Base-by-base conservation (phyloP, 2,797 vertebrate genomes). In the Schizopygopsis pylzovi region DNA sequence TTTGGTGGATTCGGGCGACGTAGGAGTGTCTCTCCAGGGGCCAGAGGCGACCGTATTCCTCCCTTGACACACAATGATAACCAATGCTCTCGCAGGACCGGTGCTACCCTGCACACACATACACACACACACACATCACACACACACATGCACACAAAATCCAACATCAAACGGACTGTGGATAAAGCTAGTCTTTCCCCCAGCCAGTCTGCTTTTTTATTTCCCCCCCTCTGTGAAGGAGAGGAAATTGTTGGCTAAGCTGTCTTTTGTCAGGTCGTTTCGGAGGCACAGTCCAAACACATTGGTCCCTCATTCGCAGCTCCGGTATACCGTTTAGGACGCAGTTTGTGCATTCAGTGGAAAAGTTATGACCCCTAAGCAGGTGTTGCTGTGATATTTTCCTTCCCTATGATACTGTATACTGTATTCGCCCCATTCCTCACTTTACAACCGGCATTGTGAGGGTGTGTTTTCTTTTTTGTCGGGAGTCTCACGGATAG, bases 81-180 rank as follows among this genome's bases (percentile, higher is more conserved):
- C 89, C 87, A 87, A 81, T 85, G 86, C 89, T 92, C 90, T 92
- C 89, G 79, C 73, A 88, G 87, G 90, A 90, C 90, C 87, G 82
- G 83, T 86, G 89, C 82, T 83, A 87, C 88, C 89, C 88, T 91
- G 84, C 65, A 73, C 82, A 82, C 59, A 37, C 84, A 86, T 1
- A 33, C 33, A 33, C 65, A 73, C 82, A 82, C 59, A 37, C 84
- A 86, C 65, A 73, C 82, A 82, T n/a, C 59, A 37, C 84, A 84
- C 78, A 82, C 43, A 86, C 81, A 77, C 37, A 79, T 43, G 39
- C 87, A 72, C 81, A 86, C 73, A 82, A 92, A 92, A 92, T 92
- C 91, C 93, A 90, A 92, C 90, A 91, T 93, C 91, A 92, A 92
- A 92, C 88, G 78, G 85, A 83, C 82, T 86, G 87, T 86, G 90